Evolutionary conservation across 2,797 vertebrate species (phyloP).

Genomic region (Syncerus caffer): DNA sequence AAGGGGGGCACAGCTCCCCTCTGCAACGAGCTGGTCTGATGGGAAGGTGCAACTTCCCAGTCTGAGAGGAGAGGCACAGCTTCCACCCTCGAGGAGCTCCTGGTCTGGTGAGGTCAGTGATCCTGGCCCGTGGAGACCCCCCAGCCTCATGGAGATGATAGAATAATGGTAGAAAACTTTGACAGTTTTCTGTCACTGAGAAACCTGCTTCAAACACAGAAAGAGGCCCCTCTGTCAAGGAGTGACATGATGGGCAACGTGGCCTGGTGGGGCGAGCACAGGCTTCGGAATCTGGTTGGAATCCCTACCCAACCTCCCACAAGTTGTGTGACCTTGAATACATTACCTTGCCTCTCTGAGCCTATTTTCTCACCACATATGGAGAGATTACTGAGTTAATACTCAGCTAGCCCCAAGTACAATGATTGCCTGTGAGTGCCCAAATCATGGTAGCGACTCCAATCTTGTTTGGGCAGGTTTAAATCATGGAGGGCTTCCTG

Average conservation of each 20-base stretch:
- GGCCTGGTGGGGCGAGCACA: background rate
- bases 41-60: background rate
- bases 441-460: background rate
- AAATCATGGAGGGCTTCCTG: background rate
- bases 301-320: rapidly evolving
- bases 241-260: rapidly evolving
- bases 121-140: background rate
- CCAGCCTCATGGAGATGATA: background rate
- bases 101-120: rapidly evolving
- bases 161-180: background rate
- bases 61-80: background rate
- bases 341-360: background rate
- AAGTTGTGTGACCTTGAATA: background rate
- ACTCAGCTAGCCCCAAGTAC: too few relatives aligned
- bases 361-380: background rate
- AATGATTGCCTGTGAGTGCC: background rate
- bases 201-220: background rate
- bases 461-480: background rate
- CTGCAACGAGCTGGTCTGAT: background rate
- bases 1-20: background rate
- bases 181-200: background rate
- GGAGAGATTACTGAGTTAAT: background rate
- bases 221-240: rapidly evolving
- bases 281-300: background rate
- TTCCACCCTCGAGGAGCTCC: background rate